A percentile compares a stretch with the other conserved stretches of the same genome.
These are phyloP conservation scores for Neoitamus cyanurus DNA, from an alignment of 2,888 invertebrate genomes.

Conservation along the genomic window DNA sequence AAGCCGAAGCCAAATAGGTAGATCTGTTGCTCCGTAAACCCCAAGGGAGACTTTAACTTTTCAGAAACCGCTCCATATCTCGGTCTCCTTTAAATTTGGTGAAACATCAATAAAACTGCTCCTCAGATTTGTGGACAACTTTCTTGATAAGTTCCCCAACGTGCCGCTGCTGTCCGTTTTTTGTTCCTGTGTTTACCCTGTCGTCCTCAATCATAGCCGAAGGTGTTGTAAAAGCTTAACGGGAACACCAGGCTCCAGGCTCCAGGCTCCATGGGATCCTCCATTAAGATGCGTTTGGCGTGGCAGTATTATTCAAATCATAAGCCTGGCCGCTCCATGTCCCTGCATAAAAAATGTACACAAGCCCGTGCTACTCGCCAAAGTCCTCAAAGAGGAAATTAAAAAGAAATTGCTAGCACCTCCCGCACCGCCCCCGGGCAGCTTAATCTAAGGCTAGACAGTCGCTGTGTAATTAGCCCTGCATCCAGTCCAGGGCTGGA, in stretches of 20 bases:
- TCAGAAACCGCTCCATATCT: too few relatives aligned
- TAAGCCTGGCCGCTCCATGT: background rate
- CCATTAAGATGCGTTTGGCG: background rate
- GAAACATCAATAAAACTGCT: background rate
- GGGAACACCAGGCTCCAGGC: too few relatives aligned
- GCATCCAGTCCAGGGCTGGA: background rate
- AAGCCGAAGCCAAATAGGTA: conserved; percentile 98
- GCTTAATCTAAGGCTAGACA: background rate
- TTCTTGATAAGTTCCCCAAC: background rate
- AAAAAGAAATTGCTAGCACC: background rate
- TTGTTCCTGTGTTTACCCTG: background rate
- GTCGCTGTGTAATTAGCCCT: background rate
- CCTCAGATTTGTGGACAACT: background rate
- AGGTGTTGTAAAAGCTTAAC: background rate
- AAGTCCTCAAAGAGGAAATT: background rate
- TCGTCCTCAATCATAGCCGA: background rate
- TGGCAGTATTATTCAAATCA: background rate
- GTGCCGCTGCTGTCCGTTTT: background rate
- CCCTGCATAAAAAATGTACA: background rate
- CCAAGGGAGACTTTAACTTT: too few relatives aligned
- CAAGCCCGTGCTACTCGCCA: background rate
- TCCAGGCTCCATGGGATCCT: background rate
- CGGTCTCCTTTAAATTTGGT: background rate
- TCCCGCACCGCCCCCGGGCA: background rate
- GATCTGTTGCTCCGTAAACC: too few relatives aligned